Conservation (phyloP, 1,140 invertebrate genomes). For the Pseudomyrmex sp. region DNA sequence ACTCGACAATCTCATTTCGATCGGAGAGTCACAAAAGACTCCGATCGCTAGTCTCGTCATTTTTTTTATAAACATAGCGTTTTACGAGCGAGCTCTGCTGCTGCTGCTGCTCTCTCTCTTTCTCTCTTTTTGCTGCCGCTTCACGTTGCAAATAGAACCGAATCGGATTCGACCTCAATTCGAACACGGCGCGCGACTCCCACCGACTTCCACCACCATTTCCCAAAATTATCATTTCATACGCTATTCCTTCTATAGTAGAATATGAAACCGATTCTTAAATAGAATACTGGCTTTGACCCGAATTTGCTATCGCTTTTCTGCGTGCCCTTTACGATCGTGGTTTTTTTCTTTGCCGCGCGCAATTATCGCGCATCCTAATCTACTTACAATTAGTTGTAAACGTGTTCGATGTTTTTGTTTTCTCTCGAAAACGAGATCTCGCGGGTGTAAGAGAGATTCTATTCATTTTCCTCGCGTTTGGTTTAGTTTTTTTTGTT, state of each 20-base stretch:
- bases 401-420: too few species aligned
- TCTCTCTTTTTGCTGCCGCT: background rate
- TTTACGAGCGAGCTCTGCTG: background rate
- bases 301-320: conserved; percentile 8
- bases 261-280: background rate
- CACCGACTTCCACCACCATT: background rate
- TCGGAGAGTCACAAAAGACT: background rate
- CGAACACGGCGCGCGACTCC: background rate
- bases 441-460: too few species aligned
- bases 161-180: conserved; percentile 38
- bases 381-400: background rate
- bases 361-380: conserved; percentile 2
- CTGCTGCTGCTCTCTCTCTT: too few species aligned
- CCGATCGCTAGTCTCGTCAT: conserved; percentile 20
- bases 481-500: too few species aligned
- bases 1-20: conserved; percentile 21
- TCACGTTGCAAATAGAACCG: conserved; percentile 29
- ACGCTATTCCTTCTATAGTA: conserved; percentile 16
- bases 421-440: too few species aligned
- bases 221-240: conserved; percentile 43
- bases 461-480: too few species aligned
- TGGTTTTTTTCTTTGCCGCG: too few species aligned
- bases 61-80: conserved; percentile 20
- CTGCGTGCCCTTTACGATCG: background rate
- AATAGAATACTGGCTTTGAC: conserved; percentile 52